A percentile compares a stretch with the other conserved stretches of the same genome.
Evolutionary conservation across 2,888 invertebrate genomes (phyloP).

Genomic region (Sympetrum striolatum): DNA sequence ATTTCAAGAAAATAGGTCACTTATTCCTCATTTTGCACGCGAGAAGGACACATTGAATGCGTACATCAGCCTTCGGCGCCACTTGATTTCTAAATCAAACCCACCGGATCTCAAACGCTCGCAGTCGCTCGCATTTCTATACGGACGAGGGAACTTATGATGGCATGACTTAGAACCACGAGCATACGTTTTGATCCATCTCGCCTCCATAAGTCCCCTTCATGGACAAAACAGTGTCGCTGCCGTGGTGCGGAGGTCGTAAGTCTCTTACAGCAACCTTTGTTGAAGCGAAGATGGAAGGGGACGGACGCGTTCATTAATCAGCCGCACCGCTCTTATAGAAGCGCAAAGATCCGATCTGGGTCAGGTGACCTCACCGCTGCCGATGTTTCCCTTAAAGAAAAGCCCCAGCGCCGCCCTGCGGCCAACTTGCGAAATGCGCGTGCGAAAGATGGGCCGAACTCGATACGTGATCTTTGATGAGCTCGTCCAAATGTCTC

Average conservation of each 20-base stretch:
- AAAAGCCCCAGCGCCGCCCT: constrained; percentile 1
- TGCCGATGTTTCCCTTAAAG: not conserved
- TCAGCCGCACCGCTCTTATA: constrained; percentile 25
- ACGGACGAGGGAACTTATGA: not conserved
- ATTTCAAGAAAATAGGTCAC: no score
- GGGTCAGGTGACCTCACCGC: constrained; percentile 39
- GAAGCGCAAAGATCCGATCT: constrained; percentile 36
- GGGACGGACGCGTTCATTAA: constrained; percentile 21
- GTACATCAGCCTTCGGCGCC: not conserved
- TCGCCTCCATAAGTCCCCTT: constrained; percentile 22
- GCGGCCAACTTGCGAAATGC: constrained; percentile 25
- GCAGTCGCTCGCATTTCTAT: not conserved
- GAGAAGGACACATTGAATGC: not conserved
- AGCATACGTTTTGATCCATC: not conserved
- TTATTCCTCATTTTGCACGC: no score
- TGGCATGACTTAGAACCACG: not conserved
- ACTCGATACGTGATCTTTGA: not conserved
- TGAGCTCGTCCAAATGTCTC: no score
- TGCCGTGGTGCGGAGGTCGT: constrained; percentile 5
- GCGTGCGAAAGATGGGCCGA: not conserved
- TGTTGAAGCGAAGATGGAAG: not conserved
- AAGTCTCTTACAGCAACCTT: constrained; percentile 11
- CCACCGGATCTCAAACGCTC: not conserved
- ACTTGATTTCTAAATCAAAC: not conserved
- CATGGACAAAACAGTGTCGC: constrained; percentile 30